These are phyloP conservation scores for Polyommatus iphigenia DNA, from an alignment of 2,888 invertebrate genomes.

Conservation along the genomic window DNA sequence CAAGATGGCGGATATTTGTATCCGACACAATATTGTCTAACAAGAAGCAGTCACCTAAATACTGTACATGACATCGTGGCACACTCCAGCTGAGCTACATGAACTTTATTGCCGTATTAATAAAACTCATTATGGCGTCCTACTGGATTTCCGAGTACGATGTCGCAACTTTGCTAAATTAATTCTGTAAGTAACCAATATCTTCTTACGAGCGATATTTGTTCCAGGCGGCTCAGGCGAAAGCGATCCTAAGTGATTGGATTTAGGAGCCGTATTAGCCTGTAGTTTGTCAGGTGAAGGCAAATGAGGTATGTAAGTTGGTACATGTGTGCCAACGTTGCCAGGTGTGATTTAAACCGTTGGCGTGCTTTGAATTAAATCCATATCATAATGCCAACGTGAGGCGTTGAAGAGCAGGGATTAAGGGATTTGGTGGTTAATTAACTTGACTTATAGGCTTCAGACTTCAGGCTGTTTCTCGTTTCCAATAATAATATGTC, in stretches of 20 bases:
- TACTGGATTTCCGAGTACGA: neutral
- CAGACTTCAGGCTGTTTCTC: slow-evolving; percentile 11
- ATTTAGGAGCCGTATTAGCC: slow-evolving; percentile 41
- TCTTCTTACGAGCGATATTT: slow-evolving; percentile 48
- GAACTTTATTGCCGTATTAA: slow-evolving; percentile 11
- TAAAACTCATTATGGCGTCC: slow-evolving; percentile 8
- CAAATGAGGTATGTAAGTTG: slow-evolving; percentile 44
- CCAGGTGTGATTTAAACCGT: slow-evolving; percentile 51
- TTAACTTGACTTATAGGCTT: slow-evolving; percentile 39
- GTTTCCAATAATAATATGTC: neutral
- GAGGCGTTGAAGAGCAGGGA: slow-evolving; percentile 42
- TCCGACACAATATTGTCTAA: slow-evolving; percentile 8
- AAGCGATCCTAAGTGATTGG: slow-evolving; percentile 35
- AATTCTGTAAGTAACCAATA: slow-evolving; percentile 51
- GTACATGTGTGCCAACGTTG: slow-evolving; percentile 41
- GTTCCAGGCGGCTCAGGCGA: slow-evolving; percentile 37
- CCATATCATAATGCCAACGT: slow-evolving; percentile 46
- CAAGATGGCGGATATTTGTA: neutral
- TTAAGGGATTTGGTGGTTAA: slow-evolving; percentile 42
- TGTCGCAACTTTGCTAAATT: slow-evolving; percentile 43
- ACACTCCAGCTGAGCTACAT: neutral
- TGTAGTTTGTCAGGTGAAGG: slow-evolving; percentile 32
- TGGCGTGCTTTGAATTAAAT: slow-evolving; percentile 48
- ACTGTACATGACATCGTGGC: neutral
- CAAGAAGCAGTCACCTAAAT: slow-evolving; percentile 9